Percentiles rank a stretch among this genome's conserved stretches.
Evolutionary conservation across 2,888 invertebrate species (phyloP).

Genomic region (Hemaris fuciformis): DNA sequence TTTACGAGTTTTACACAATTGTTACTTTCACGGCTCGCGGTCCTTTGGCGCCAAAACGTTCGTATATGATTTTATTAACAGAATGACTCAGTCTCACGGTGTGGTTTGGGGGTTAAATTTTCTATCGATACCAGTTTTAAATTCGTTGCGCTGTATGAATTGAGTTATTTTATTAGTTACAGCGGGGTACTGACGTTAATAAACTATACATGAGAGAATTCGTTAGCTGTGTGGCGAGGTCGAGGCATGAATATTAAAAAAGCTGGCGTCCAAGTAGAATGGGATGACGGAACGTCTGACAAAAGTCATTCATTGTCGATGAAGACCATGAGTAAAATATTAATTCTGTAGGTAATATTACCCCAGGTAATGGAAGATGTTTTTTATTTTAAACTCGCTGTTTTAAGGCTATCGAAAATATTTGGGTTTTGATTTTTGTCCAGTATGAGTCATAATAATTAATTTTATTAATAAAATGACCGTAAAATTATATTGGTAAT

Average conservation of each 20-base stretch:
- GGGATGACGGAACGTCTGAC: slow-evolving; percentile 8
- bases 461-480: too few species aligned
- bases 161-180: slow-evolving; percentile 4
- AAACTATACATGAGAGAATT: slow-evolving; percentile 23
- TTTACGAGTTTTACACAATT: slow-evolving; percentile 49
- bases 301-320: slow-evolving; percentile 8
- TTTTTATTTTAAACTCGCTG: background rate
- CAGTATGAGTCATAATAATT: too few species aligned
- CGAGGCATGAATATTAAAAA: slow-evolving; percentile 19
- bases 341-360: background rate
- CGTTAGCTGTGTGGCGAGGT: slow-evolving; percentile 16
- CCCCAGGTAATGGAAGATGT: slow-evolving; percentile 5
- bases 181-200: slow-evolving; percentile 16
- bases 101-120: background rate
- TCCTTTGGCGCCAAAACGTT: slow-evolving; percentile 10
- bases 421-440: background rate
- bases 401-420: background rate
- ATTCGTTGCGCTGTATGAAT: slow-evolving; percentile 1
- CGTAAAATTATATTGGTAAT: too few species aligned
- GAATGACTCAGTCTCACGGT: slow-evolving; percentile 4
- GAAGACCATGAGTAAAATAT: slow-evolving; percentile 3
- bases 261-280: background rate
- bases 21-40: slow-evolving; percentile 30
- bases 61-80: too few species aligned
- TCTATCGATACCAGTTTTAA: background rate